A percentile compares a stretch with the other conserved stretches of the same genome.
Evolutionary conservation across 2,797 vertebrate species (phyloP).

Genomic region (Dermochelys coriacea): DNA sequence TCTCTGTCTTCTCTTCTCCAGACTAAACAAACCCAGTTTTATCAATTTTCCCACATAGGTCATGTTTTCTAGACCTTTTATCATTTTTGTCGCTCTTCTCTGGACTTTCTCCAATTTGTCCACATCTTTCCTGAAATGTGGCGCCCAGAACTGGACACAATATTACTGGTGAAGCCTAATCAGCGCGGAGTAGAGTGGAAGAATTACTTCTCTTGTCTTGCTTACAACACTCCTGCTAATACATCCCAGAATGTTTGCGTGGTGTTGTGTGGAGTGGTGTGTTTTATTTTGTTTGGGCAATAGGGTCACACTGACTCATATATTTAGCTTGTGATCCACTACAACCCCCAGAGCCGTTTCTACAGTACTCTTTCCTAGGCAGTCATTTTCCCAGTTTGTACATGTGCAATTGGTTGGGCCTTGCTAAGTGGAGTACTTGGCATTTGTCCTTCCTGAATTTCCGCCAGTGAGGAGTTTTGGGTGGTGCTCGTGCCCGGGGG

Average conservation of each 20-base stretch:
- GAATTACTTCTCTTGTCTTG: not conserved
- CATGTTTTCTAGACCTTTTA: not conserved
- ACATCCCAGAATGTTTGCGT: not conserved
- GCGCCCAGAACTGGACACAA: not conserved
- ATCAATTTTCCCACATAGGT: not conserved
- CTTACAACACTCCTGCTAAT: not conserved
- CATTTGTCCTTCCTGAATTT: not conserved
- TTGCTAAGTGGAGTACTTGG: not conserved
- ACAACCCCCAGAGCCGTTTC: not conserved
- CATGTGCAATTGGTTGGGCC: not conserved
- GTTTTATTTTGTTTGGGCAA: not conserved
- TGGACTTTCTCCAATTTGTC: not conserved
- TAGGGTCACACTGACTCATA: no score
- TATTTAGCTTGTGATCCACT: not conserved
- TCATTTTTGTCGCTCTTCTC: not conserved
- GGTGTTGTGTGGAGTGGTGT: no score
- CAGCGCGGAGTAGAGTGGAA: not conserved
- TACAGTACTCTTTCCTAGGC: not conserved
- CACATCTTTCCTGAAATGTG: not conserved
- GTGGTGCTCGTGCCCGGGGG: fast-evolving
- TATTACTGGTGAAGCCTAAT: not conserved
- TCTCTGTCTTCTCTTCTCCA: not conserved
- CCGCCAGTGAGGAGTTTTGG: not conserved
- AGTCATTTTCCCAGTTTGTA: not conserved
- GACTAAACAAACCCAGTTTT: not conserved